Evolutionary conservation across 2,797 vertebrate genomes (phyloP), one percentile per base, ranked within the genome.

Genomic region (Tenualosa ilisha): DNA sequence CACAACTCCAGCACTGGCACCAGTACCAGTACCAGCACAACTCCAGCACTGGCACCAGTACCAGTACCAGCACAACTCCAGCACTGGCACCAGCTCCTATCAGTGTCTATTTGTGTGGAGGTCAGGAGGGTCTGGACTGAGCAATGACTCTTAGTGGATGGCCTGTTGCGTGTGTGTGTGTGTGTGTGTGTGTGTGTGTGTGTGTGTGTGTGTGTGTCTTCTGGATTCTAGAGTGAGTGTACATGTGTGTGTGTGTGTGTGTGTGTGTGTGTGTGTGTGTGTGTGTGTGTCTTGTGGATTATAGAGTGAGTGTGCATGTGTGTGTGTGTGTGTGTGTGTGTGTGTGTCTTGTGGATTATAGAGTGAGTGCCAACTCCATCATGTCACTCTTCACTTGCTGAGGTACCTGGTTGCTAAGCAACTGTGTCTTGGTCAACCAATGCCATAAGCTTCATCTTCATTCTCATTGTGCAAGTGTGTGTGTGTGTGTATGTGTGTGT

Each of bases 341-440:
- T 59, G 56, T 59, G 56, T n/a, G 56, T 59, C 3, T 59, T 31
- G 1, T 54, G 26, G 5, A 63, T 63, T 63, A n/a, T 12, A 72
- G 15, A 40, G 12, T 43, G 68, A 75, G 68, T 5, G 4, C 68
- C 15, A 31, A 43, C 53, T 12, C 20, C 8, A 59, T 83, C 63
- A 83, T 86, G 84, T 84, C 88, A 87, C 82, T 59, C 83, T 72
- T 89, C 88, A 68, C 85, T 89, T 83, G 87, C 59, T 9, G 65
- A 86, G 88, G 83, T 86, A 88, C 88, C 88, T 88, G 88, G 88
- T 88, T 88, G 88, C 88, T 86, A 89, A 50, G 88, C 84, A 89
- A 89, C 88, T 89, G 84, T 84, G 81, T 87, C 85, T 75, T 49
- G 5, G 83, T 49, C 68, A 53, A 54, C 81, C 83, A 84, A 81